Evolutionary conservation across 1,140 invertebrate genomes (phyloP), one percentile per base, ranked within the genome.

Genomic region (Diploscapter pachys): DNA sequence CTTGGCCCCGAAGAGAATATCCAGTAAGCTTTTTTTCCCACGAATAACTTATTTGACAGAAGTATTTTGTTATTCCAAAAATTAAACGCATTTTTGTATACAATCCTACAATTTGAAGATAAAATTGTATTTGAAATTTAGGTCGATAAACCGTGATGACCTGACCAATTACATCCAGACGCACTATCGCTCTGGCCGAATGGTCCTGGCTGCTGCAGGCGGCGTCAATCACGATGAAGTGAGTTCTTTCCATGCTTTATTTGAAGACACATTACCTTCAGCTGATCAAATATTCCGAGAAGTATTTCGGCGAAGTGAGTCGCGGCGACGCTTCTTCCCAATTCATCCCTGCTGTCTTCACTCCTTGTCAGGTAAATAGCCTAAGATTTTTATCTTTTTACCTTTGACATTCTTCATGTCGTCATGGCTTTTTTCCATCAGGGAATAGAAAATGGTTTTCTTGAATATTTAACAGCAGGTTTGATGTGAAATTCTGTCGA

Each of bases 1-100:
- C 89, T 99, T 66, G 97, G 97, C 75, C 96, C 97, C 53, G 94
- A 93, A 77, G 91, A 97, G 86, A 99, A 99, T 84, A 99, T 99
- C 78, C 92, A 94, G 89, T 89, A 81, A 82, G 11, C 51, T 5
- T 48, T 31, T 68, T 5, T 48, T 6, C 51, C 50, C 51, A 55
- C 2, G 6, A n/a, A 5, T 52, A 52, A 54, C 66, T 31, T 67
- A 31, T 9, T 49, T 31, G 31, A 31, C 31, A 31, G 31, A 1
- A 31, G 1, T 31, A 31, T 31, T 31, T 31, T 31, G 1, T 31
- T 31, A 31, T 31, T 31, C 31, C 31, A 31, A 31, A 31, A 31
- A 31, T 31, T 31, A 31, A 31, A 31, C 31, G 0, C 31, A 31
- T 31, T 31, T 31, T 31, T 31, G 31, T 31, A 31, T 31, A 31